Evolutionary conservation across 2,113 vertebrate species (phyloP).

Genomic region (Lutjanus erythropterus): DNA sequence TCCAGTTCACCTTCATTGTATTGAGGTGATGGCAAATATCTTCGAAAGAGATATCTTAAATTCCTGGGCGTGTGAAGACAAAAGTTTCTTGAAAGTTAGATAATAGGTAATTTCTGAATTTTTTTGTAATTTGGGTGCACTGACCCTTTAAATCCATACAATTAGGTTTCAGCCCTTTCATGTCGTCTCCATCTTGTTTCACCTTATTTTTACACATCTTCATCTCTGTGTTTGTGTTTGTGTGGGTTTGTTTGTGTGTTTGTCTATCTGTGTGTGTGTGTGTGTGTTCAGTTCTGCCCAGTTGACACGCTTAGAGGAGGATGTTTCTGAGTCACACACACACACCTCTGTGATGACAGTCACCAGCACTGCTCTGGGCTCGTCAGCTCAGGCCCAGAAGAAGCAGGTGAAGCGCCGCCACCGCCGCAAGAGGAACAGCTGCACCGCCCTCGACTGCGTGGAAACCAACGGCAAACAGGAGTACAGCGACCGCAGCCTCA

Average conservation of each 20-base stretch:
- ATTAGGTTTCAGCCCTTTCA: neutral
- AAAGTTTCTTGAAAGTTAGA: too few relatives aligned
- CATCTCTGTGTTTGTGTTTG: conserved; percentile 83
- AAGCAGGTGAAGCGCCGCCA: conserved; percentile 89
- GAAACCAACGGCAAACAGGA: conserved; percentile 74
- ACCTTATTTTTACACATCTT: conserved; percentile 35
- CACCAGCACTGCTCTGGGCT: conserved; percentile 76
- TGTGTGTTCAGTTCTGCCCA: conserved; percentile 84
- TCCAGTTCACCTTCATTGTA: neutral
- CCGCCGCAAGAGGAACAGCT: conserved; percentile 85
- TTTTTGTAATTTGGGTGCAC: conserved; percentile 6
- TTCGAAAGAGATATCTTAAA: neutral
- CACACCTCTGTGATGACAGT: conserved; percentile 82
- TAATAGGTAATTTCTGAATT: neutral
- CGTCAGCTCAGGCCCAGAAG: conserved; percentile 79
- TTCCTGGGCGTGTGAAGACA: too few relatives aligned
- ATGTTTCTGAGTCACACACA: conserved; percentile 79
- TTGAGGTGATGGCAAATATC: neutral
- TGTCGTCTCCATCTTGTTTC: conserved; percentile 46
- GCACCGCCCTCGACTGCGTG: conserved; percentile 75
- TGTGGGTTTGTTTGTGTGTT: conserved; percentile 68
- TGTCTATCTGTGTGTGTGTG: conserved; percentile 82
- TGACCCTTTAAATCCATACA: neutral
- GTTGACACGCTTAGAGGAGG: conserved; percentile 88
- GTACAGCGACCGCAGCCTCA: conserved; percentile 68